These are phyloP conservation scores for Ptychodera flava DNA, from an alignment of 35 echinoderm and acorn worm species.

Conservation along the genomic window DNA sequence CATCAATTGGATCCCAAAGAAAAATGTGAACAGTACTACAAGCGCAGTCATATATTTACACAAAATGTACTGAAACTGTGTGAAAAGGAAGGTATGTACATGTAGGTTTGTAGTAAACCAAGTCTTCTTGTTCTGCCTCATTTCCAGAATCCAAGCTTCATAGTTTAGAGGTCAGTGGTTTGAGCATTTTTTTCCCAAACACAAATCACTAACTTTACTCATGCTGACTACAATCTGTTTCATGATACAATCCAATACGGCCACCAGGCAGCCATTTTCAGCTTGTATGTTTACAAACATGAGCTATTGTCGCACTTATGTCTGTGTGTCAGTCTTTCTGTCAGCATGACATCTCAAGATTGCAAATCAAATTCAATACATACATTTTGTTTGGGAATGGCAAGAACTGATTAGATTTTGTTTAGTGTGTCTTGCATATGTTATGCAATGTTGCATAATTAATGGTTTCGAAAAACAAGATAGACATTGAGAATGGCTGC, in stretches of 20 bases:
- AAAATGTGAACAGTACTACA: conserved; percentile 79
- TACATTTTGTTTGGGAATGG: no score
- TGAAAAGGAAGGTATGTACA: conserved; percentile 60
- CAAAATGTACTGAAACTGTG: conserved; percentile 70
- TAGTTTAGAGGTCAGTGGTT: not conserved
- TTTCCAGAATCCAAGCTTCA: not conserved
- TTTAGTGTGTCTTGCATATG: no score
- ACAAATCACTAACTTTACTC: no score
- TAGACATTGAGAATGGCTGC: no score
- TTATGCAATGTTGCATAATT: no score
- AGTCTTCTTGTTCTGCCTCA: not conserved
- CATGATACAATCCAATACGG: no score
- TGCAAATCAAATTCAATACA: no score
- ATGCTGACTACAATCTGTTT: no score
- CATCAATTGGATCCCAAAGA: conserved; percentile 69
- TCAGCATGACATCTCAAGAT: no score
- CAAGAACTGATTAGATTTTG: no score
- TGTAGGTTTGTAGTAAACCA: not conserved
- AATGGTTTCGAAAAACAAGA: no score
- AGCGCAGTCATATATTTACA: conserved; percentile 63
- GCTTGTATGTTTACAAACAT: not conserved
- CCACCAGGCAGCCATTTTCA: no score
- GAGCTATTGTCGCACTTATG: not conserved
- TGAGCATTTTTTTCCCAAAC: not conserved
- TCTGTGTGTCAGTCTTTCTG: not conserved